These are phyloP conservation scores for Lepidonotus clava DNA, from an alignment of 2,888 invertebrate species.

Conservation along the genomic window DNA sequence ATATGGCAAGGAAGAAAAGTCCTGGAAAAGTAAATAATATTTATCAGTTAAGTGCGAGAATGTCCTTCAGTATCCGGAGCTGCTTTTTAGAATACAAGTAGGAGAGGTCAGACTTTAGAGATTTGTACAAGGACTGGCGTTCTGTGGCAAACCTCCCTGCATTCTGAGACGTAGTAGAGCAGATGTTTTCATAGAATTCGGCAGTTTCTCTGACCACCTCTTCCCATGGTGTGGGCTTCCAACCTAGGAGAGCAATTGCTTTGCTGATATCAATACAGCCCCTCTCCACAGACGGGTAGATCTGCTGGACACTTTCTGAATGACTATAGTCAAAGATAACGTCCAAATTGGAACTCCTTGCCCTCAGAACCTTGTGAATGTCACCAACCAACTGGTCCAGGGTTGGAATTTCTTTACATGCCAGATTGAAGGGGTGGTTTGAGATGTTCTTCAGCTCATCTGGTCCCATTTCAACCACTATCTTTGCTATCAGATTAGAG, in stretches of 20 bases:
- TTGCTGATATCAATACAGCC: constrained; percentile 79
- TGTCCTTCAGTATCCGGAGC: not conserved
- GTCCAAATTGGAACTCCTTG: not conserved
- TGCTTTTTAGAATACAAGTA: not conserved
- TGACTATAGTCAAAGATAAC: not conserved
- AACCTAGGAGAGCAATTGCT: constrained; percentile 74
- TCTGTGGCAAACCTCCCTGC: not conserved
- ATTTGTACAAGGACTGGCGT: not conserved
- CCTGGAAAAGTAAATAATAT: not conserved
- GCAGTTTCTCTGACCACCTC: constrained; percentile 12
- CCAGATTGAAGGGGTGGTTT: constrained; percentile 79
- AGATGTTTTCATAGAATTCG: constrained; percentile 81
- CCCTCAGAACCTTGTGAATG: not conserved
- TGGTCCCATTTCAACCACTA: not conserved
- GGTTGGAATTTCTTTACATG: constrained; percentile 75
- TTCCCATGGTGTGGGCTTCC: constrained; percentile 75
- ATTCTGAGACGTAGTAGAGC: not conserved
- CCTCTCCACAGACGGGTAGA: constrained; percentile 80
- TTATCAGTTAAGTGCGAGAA: not conserved
- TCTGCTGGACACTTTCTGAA: constrained; percentile 67
- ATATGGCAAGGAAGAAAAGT: no score
- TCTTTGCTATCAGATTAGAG: constrained; percentile 72
- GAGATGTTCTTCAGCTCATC: not conserved
- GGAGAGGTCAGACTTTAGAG: not conserved
- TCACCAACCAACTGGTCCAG: constrained; percentile 73